Conservation (phyloP, 37 sponge, comb jelly and placozoan genomes). For the Beroe ovata region DNA sequence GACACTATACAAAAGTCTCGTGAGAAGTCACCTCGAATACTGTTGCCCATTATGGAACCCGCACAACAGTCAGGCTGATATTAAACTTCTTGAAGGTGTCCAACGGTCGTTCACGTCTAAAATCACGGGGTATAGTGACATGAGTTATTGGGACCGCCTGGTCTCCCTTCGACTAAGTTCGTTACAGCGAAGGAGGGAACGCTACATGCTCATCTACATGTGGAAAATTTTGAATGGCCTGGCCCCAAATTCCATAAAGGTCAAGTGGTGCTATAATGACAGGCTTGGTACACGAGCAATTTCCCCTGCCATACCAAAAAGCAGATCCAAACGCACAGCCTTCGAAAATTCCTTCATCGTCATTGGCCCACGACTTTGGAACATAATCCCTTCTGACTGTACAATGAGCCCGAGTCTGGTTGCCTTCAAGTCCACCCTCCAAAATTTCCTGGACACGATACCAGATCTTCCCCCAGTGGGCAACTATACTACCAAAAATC, state of each 20-base stretch:
- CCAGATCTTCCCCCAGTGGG: too few species aligned
- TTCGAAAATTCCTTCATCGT: background rate
- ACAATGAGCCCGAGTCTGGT: background rate
- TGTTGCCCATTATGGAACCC: too few species aligned
- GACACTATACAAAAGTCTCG: too few species aligned
- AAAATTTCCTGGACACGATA: too few species aligned
- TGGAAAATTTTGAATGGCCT: background rate
- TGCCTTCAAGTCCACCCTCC: background rate
- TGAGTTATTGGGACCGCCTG: background rate
- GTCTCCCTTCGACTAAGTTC: background rate
- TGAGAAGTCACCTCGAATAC: too few species aligned
- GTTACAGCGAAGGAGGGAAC: background rate
- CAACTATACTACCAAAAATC: too few species aligned
- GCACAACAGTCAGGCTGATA: too few species aligned
- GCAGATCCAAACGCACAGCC: background rate
- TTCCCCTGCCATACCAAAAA: background rate
- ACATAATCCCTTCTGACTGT: background rate
- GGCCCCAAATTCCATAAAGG: background rate
- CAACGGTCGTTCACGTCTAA: too few species aligned
- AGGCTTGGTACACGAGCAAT: background rate
- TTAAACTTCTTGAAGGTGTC: too few species aligned
- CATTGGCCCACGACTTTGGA: background rate
- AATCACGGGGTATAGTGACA: too few species aligned
- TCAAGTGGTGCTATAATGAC: too few species aligned
- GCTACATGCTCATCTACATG: background rate